Conservation (phyloP, 2,113 vertebrate genomes). For the Bombycilla garrulus region DNA sequence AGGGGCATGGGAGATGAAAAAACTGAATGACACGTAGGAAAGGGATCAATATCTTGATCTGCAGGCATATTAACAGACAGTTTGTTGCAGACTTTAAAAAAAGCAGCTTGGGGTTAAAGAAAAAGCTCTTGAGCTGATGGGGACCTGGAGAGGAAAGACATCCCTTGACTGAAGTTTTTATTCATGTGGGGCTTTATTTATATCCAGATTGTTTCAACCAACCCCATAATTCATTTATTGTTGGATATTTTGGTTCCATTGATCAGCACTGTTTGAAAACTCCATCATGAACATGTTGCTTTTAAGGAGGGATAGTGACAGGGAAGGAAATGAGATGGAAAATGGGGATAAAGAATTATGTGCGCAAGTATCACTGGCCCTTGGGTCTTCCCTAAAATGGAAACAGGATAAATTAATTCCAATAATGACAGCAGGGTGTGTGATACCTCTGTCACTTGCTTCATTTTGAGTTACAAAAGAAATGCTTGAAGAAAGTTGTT, state of each 20-base stretch:
- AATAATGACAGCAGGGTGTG: not conserved
- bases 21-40: not conserved
- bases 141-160: not conserved
- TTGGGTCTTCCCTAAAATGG: not conserved
- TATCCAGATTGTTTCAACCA: not conserved
- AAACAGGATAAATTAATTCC: not conserved
- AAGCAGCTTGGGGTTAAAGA: not conserved
- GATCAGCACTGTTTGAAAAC: not conserved
- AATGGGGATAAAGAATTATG: not conserved
- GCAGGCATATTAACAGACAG: not conserved
- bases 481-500: not conserved
- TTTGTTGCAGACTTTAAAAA: not conserved
- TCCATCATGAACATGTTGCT: fast-evolving
- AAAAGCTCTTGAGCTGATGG: not conserved
- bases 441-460: not conserved
- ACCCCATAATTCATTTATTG: not conserved
- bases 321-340: not conserved
- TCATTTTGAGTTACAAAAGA: not conserved
- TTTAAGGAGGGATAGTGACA: fast-evolving
- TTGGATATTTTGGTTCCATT: not conserved
- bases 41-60: not conserved
- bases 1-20: not conserved
- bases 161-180: not conserved
- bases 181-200: not conserved
- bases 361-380: not conserved